These are phyloP conservation scores for Zaprionus davidi DNA, from an alignment of 1,140 invertebrate genomes.

Conservation along the genomic window DNA sequence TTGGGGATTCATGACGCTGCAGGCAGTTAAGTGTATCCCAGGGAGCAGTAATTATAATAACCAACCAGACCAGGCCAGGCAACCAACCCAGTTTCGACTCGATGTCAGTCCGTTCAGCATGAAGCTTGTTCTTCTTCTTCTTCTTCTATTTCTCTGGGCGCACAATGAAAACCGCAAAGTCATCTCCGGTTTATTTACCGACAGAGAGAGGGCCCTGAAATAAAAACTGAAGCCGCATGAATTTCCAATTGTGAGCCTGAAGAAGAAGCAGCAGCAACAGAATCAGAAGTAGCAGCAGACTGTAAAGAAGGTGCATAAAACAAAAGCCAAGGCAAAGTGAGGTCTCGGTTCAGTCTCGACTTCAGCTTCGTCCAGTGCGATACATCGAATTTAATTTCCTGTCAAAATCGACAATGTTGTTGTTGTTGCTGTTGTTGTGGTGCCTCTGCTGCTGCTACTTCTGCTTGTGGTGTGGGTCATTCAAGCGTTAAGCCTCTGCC, in stretches of 20 bases:
- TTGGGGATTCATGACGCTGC: conserved; percentile 63
- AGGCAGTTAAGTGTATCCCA: conserved; percentile 66
- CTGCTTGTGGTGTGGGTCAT: conserved; percentile 58
- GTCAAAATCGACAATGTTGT: conserved; percentile 71
- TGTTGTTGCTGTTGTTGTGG: conserved; percentile 17
- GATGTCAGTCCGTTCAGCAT: conserved; percentile 24
- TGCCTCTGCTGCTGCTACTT: conserved; percentile 18
- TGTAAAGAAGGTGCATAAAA: conserved; percentile 55
- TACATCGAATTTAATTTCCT: conserved; percentile 83
- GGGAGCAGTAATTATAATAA: conserved; percentile 78
- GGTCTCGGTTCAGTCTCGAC: conserved; percentile 11
- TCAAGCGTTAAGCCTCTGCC: conserved; percentile 71
- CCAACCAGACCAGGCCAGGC: conserved; percentile 37
- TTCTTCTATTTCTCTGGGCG: conserved; percentile 59
- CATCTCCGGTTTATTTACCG: conserved; percentile 84
- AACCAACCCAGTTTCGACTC: conserved; percentile 24
- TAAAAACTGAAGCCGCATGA: conserved; percentile 74
- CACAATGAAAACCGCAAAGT: conserved; percentile 80
- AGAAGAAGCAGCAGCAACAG: conserved; percentile 22
- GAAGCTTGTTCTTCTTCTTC: conserved; percentile 37
- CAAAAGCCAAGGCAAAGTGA: conserved; percentile 61
- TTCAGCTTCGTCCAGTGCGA: conserved; percentile 47
- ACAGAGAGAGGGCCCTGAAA: conserved; percentile 33
- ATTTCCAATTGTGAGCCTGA: conserved; percentile 66
- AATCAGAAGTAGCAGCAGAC: conserved; percentile 23